Percentiles rank a stretch among this genome's conserved stretches.
Conservation (phyloP, 2,888 invertebrate species). For the Philaethria dido region DNA sequence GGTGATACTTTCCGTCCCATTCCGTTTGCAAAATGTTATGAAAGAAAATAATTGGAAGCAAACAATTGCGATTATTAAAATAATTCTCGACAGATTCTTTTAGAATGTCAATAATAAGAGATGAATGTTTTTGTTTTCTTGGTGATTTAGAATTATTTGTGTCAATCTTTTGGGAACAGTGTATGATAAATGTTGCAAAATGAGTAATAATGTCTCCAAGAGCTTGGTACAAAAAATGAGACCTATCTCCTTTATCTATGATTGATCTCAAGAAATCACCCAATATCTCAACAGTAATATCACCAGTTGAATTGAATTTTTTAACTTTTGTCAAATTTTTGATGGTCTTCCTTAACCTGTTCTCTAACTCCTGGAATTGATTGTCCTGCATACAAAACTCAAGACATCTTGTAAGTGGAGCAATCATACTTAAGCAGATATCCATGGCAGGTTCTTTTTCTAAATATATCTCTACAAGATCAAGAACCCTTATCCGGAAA, state of each 20-base stretch:
- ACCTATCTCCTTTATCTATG: constrained; percentile 86
- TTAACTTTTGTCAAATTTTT: constrained; percentile 84
- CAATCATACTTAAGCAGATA: constrained; percentile 87
- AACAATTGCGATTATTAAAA: constrained; percentile 86
- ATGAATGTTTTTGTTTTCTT: constrained; percentile 60
- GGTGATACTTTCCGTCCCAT: constrained; percentile 86
- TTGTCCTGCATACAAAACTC: constrained; percentile 88
- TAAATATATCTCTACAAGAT: constrained; percentile 89
- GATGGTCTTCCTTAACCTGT: constrained; percentile 85
- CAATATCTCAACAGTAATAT: constrained; percentile 80
- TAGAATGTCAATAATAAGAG: constrained; percentile 76
- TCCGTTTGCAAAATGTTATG: constrained; percentile 85
- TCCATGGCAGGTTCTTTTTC: constrained; percentile 88
- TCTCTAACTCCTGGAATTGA: constrained; percentile 86
- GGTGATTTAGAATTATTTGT: constrained; percentile 56
- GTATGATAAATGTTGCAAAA: constrained; percentile 86
- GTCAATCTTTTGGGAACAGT: constrained; percentile 83
- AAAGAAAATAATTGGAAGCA: constrained; percentile 86
- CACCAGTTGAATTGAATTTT: constrained; percentile 84
- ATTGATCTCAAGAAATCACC: constrained; percentile 82
- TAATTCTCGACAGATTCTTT: constrained; percentile 82
- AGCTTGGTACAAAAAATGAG: constrained; percentile 86
- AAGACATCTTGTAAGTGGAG: constrained; percentile 86
- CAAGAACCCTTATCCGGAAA: constrained; percentile 89
- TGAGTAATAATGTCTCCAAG: constrained; percentile 86